These are phyloP conservation scores for Apistogramma diplotaenia DNA, from an alignment of 2,113 vertebrate genomes.

Conservation along the genomic window DNA sequence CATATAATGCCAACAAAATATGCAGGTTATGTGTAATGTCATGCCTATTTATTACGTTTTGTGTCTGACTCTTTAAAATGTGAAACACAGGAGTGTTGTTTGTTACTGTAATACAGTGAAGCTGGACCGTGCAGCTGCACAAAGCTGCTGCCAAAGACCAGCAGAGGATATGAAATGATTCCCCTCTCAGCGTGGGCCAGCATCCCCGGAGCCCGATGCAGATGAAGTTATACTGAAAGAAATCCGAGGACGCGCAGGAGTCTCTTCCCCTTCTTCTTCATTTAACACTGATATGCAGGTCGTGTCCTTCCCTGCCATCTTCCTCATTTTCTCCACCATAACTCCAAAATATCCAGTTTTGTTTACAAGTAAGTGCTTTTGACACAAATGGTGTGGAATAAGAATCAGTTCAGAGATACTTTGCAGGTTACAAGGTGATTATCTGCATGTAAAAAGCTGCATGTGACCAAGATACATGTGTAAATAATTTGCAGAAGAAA, in stretches of 20 bases:
- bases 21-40: neutral
- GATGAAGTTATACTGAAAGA: neutral
- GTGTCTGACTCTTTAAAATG: neutral
- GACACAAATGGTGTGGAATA: neutral
- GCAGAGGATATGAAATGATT: conserved; percentile 10
- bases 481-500: neutral
- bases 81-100: neutral
- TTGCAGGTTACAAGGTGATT: neutral
- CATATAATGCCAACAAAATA: neutral
- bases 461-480: neutral
- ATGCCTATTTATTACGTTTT: neutral
- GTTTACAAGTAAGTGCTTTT: neutral
- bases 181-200: conserved; percentile 2
- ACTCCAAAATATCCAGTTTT: fast-evolving
- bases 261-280: neutral
- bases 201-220: neutral
- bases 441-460: fast-evolving
- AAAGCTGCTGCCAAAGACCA: conserved; percentile 19
- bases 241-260: neutral
- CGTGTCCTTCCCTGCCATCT: neutral
- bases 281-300: neutral
- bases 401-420: neutral
- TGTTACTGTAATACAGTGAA: neutral
- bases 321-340: neutral
- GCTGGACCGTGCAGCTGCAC: conserved; percentile 40